Evolutionary conservation across 2,888 invertebrate genomes (phyloP).

Genomic region (Belgica antarctica): DNA sequence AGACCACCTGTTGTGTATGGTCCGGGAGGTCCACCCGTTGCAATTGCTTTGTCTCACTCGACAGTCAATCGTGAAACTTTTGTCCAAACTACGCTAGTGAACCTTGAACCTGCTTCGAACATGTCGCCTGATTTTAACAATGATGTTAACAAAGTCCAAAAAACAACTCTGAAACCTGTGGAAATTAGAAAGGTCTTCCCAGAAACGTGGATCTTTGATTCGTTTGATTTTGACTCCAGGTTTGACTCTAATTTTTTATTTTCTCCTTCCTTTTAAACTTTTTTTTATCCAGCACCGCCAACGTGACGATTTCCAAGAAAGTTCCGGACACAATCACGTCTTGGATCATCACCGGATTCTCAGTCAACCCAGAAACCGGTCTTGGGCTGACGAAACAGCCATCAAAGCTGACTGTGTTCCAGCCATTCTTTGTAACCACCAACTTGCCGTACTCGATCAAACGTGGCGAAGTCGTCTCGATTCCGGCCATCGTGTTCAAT

Average conservation of each 20-base stretch:
- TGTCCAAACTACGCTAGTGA: too few species aligned
- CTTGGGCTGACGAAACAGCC: conserved; percentile 68
- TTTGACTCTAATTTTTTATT: too few species aligned
- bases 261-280: too few species aligned
- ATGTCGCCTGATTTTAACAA: background rate
- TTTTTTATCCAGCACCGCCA: conserved; percentile 58
- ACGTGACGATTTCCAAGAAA: conserved; percentile 57
- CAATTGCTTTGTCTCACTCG: too few species aligned
- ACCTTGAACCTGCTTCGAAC: too few species aligned
- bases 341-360: conserved; percentile 75
- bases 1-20: too few species aligned
- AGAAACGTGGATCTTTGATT: conserved; percentile 33
- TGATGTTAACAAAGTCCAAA: background rate
- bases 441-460: conserved; percentile 81
- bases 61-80: too few species aligned
- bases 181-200: conserved; percentile 28
- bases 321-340: conserved; percentile 74
- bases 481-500: conserved; percentile 79
- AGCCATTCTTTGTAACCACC: conserved; percentile 73
- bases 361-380: conserved; percentile 66
- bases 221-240: background rate
- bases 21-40: too few species aligned
- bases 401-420: conserved; percentile 66
- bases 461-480: conserved; percentile 77
- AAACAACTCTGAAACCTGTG: background rate